phyloP scores from a whole-genome alignment of 2,797 vertebrate species.

The Lepus oiostolus region DNA sequence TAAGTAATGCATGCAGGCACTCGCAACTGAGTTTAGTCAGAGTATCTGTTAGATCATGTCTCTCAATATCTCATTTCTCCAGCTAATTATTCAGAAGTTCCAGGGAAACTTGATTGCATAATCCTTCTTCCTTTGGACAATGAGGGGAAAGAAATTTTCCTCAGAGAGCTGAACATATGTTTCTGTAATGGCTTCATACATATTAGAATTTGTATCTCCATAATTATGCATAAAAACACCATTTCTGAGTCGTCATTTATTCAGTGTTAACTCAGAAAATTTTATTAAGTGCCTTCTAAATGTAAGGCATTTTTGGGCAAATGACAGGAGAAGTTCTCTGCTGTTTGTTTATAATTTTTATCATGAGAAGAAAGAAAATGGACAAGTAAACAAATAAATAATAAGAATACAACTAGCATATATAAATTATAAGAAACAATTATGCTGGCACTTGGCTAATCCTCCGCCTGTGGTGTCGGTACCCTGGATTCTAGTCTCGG shows the following conservation, averaged over 20 bases:
- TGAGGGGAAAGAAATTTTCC: conserved; percentile 58
- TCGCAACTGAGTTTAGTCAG: conserved; percentile 72
- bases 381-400: conserved; percentile 23
- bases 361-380: conserved; percentile 17
- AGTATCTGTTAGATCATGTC: conserved; percentile 77
- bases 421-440: not conserved
- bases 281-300: conserved; percentile 42
- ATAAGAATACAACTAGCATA: not conserved
- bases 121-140: conserved; percentile 62
- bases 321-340: not conserved
- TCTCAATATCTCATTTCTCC: conserved; percentile 77
- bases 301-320: not conserved
- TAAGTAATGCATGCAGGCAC: conserved; percentile 83
- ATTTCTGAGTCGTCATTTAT: conserved; percentile 58
- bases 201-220: conserved; percentile 34
- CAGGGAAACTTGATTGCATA: conserved; percentile 73
- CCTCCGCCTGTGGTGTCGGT: too few species aligned
- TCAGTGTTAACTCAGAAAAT: conserved; percentile 38
- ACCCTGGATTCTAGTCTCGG: too few species aligned
- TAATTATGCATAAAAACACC: conserved; percentile 26
- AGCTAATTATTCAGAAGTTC: conserved; percentile 83
- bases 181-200: not conserved
- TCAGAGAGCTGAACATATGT: conserved; percentile 12
- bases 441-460: too few species aligned
- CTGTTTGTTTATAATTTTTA: not conserved